Percentiles rank a stretch among this genome's conserved stretches.
phyloP scores from a whole-genome alignment of 35 echinoderm and acorn worm species.

The Heliocidaris erythrogramma region DNA sequence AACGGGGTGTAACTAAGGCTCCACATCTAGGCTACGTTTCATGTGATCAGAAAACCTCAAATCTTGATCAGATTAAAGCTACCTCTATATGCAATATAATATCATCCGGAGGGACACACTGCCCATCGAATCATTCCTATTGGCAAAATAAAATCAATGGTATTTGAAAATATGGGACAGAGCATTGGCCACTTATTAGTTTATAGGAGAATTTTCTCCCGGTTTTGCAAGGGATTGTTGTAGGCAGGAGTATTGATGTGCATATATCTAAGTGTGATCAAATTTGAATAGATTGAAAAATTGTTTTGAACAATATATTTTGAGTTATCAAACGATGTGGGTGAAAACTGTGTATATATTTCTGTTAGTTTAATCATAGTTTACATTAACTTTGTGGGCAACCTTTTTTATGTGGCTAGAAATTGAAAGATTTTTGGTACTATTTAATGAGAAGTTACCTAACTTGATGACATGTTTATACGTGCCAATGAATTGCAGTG shows the following conservation, averaged over 20 bases:
- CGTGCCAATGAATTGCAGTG: no score
- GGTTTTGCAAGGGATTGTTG: neutral
- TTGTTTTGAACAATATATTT: neutral
- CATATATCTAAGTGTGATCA: neutral
- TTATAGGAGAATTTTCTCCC: neutral
- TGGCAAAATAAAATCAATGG: slow-evolving; percentile 2
- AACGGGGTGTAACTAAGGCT: neutral
- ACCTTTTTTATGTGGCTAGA: neutral
- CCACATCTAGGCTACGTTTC: neutral
- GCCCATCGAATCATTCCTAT: neutral
- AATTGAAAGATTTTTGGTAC: neutral
- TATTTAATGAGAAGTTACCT: neutral
- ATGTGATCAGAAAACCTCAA: slow-evolving; percentile 11
- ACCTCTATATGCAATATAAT: slow-evolving; percentile 8
- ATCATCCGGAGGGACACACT: neutral
- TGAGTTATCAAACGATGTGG: neutral
- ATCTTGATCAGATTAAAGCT: slow-evolving; percentile 5
- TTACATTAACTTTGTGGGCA: neutral
- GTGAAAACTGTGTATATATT: neutral
- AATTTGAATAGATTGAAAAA: neutral
- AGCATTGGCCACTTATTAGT: neutral
- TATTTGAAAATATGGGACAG: neutral
- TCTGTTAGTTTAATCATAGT: neutral
- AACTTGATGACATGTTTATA: neutral
- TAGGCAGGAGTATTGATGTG: neutral